phyloP scores from a whole-genome alignment of 2,888 invertebrate genomes.

The Drosophila mimetica region DNA sequence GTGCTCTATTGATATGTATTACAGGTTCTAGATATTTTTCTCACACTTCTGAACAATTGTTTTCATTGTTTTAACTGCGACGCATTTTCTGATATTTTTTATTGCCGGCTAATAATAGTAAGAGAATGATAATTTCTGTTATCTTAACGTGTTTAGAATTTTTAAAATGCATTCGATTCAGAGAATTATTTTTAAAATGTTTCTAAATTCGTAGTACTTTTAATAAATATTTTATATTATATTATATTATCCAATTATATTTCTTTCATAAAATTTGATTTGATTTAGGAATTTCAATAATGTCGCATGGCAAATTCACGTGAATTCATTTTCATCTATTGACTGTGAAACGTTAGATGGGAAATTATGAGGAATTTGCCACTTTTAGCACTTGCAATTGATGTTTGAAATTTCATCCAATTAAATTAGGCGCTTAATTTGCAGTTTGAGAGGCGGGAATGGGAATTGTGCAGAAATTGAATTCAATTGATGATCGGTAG shows the following conservation, averaged over 20 bases:
- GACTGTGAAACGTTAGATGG: conserved; percentile 17
- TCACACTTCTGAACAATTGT: background rate
- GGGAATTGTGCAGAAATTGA: conserved; percentile 66
- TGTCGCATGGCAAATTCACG: conserved; percentile 12
- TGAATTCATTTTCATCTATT: conserved; percentile 1
- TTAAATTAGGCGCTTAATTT: conserved; percentile 66
- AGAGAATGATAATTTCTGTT: background rate
- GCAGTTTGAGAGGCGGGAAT: conserved; percentile 45
- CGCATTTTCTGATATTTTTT: conserved; percentile 10
- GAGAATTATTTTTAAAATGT: too few species aligned
- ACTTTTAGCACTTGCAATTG: conserved; percentile 22
- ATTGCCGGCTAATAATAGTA: background rate
- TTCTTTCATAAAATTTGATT: background rate
- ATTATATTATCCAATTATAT: background rate
- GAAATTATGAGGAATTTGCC: conserved; percentile 18
- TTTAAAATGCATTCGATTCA: background rate
- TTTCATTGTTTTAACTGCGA: conserved; percentile 2
- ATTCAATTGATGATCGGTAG: conserved; percentile 69
- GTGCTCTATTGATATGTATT: background rate
- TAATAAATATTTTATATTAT: background rate
- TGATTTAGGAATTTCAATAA: background rate
- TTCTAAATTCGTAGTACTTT: background rate
- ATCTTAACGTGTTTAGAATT: background rate
- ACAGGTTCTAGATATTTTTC: background rate
- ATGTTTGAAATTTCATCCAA: conserved; percentile 39